Evolutionary conservation across 2,797 vertebrate species (phyloP).

Genomic region (Mormyrus hasselquistii): DNA sequence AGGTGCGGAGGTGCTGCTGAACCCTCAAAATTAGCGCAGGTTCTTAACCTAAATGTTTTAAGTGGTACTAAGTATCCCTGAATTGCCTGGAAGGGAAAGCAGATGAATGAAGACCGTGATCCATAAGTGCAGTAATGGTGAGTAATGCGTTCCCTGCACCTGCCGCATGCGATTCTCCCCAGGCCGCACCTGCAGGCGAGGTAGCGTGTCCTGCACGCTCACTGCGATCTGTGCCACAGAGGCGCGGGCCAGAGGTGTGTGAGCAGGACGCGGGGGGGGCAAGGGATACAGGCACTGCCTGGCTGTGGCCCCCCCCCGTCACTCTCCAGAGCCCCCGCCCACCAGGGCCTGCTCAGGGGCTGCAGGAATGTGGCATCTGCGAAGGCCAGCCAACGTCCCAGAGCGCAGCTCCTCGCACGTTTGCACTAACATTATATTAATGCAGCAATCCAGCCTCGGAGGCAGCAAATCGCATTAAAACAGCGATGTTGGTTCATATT

Average conservation of each 20-base stretch:
- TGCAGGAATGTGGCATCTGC: neutral
- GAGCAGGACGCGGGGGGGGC: neutral
- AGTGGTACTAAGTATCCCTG: neutral
- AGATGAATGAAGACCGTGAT: neutral
- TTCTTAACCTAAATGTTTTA: neutral
- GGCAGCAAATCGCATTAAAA: neutral
- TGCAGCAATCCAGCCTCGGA: neutral
- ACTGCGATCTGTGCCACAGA: neutral
- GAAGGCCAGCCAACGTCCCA: neutral
- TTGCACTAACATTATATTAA: neutral
- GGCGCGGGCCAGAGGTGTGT: neutral
- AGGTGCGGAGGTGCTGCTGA: neutral
- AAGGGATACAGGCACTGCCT: neutral
- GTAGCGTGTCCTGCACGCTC: neutral
- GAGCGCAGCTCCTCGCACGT: neutral
- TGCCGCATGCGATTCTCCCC: neutral
- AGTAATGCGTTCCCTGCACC: neutral
- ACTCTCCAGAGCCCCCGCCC: neutral
- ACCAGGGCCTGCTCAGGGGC: neutral
- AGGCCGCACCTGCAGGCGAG: neutral
- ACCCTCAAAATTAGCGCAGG: neutral
- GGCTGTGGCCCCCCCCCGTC: neutral
- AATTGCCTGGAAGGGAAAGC: neutral
- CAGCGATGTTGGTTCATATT: neutral
- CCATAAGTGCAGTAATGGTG: neutral